phyloP scores from a whole-genome alignment of 1,140 invertebrate genomes.

The Neelides sp. region DNA sequence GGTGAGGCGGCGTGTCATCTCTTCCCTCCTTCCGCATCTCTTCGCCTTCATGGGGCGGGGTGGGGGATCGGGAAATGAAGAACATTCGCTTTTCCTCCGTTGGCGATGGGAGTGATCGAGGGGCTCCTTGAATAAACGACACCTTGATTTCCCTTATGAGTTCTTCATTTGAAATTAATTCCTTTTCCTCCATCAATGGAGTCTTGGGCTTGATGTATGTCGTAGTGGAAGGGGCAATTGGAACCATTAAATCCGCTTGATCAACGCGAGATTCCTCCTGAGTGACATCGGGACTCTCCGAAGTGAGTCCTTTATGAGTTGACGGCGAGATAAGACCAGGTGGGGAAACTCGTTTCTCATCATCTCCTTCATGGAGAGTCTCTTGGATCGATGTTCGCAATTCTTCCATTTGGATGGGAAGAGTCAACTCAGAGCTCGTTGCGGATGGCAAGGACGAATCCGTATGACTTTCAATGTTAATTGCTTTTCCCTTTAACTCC shows the following conservation, averaged over 20 bases:
- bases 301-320: not conserved
- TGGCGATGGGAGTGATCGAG: slow-evolving; percentile 12
- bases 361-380: too few species aligned
- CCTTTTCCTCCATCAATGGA: slow-evolving; percentile 14
- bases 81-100: slow-evolving; percentile 10
- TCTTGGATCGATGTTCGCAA: too few species aligned
- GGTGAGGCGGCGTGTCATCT: slow-evolving; percentile 14
- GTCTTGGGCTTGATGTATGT: slow-evolving; percentile 16
- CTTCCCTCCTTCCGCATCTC: not conserved
- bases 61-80: too few species aligned
- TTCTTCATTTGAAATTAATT: slow-evolving; percentile 11
- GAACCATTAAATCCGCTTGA: not conserved
- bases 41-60: slow-evolving; percentile 7
- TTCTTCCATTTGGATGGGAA: too few species aligned
- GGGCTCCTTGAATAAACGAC: slow-evolving; percentile 9
- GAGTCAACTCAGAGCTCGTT: too few species aligned
- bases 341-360: not conserved
- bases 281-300: too few species aligned
- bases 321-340: not conserved
- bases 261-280: too few species aligned
- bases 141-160: slow-evolving; percentile 23
- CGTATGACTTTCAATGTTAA: too few species aligned
- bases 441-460: too few species aligned
- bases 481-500: too few species aligned
- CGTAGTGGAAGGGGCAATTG: slow-evolving; percentile 12